These are phyloP conservation scores for Aphelinus certus DNA, from an alignment of 1,140 invertebrate species.

Conservation along the genomic window DNA sequence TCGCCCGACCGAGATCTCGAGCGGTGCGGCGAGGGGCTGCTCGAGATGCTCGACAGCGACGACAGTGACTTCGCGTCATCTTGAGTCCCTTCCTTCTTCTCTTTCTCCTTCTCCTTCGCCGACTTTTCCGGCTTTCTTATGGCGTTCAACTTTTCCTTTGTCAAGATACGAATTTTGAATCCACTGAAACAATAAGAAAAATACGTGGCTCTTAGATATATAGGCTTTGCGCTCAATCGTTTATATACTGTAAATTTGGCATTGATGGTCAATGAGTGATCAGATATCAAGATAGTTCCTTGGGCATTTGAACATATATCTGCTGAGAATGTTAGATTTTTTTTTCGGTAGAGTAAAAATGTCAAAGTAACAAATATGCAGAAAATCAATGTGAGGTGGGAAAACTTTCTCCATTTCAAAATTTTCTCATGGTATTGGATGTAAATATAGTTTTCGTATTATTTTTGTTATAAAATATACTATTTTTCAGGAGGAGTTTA, in stretches of 20 bases:
- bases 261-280: not conserved
- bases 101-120: conserved; percentile 44
- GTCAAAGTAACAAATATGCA: no score
- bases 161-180: conserved; percentile 61
- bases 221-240: not conserved
- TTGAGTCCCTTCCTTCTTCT: conserved; percentile 46
- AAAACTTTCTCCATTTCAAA: no score
- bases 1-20: conserved; percentile 53
- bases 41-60: conserved; percentile 63
- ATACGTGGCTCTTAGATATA: not conserved
- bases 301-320: no score
- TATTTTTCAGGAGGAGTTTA: no score
- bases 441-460: no score
- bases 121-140: conserved; percentile 53
- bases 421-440: no score
- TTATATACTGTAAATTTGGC: not conserved
- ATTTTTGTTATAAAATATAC: no score
- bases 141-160: conserved; percentile 58
- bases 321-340: no score
- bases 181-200: conserved; percentile 51
- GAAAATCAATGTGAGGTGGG: no score
- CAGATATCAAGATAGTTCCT: no score
- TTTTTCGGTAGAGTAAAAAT: no score
- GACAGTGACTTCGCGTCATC: conserved; percentile 63
- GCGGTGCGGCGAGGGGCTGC: conserved; percentile 59